Conservation (phyloP, 2,113 vertebrate genomes). For the Pollachius pollachius region DNA sequence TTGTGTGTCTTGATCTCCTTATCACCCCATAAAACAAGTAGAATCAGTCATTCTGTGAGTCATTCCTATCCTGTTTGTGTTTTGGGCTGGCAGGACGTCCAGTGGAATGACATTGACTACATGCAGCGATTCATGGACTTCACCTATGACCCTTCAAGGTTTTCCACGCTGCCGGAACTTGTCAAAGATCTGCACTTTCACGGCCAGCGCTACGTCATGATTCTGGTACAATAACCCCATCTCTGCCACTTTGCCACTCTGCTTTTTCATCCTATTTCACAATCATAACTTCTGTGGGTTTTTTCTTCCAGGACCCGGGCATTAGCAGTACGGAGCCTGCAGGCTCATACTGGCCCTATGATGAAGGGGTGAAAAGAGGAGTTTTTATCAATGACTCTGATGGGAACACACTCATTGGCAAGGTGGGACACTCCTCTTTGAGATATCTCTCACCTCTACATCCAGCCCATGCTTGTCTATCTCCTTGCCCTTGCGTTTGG, state of each 20-base stretch:
- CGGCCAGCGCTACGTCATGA: slow-evolving; percentile 77
- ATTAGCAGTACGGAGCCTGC: slow-evolving; percentile 80
- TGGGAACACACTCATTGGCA: slow-evolving; percentile 78
- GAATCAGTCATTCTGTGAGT: too few species aligned
- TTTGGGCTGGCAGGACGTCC: slow-evolving; percentile 71
- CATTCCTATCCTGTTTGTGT: too few species aligned
- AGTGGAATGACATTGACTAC: slow-evolving; percentile 85
- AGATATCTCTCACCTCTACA: too few species aligned
- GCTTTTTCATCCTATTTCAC: background rate
- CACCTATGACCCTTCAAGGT: slow-evolving; percentile 73
- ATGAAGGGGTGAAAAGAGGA: slow-evolving; percentile 79
- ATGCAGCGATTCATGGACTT: slow-evolving; percentile 84
- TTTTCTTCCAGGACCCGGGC: slow-evolving; percentile 78
- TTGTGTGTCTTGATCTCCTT: too few species aligned
- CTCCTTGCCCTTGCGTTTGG: too few species aligned
- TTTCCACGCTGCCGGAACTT: slow-evolving; percentile 75
- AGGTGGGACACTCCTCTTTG: slow-evolving; percentile 65
- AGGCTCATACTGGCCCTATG: slow-evolving; percentile 82
- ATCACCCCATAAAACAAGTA: too few species aligned
- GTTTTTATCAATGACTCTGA: slow-evolving; percentile 82
- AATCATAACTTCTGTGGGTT: background rate
- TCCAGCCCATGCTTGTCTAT: too few species aligned
- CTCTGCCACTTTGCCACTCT: too few species aligned
- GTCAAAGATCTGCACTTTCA: slow-evolving; percentile 76
- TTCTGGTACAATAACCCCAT: slow-evolving; percentile 73